A percentile compares a stretch with the other conserved stretches of the same genome.
Evolutionary conservation across 1,140 invertebrate species (phyloP).

Genomic region (Drosophila prosaltans): DNA sequence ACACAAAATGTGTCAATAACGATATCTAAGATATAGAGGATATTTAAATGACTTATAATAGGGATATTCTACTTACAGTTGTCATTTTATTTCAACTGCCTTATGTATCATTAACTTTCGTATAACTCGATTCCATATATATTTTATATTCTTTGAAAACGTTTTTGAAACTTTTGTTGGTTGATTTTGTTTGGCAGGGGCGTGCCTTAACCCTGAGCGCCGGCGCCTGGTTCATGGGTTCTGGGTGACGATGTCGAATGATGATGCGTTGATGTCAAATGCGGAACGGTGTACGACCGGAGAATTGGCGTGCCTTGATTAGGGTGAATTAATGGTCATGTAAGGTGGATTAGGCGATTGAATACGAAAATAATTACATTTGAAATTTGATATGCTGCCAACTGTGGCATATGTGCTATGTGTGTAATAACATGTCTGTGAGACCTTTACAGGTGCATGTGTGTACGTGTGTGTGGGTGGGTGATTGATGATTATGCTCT

Average conservation of each 20-base stretch:
- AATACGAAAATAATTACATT: conserved; percentile 83
- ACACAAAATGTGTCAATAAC: conserved; percentile 29
- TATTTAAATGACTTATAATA: no score
- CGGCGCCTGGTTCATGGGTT: conserved; percentile 53
- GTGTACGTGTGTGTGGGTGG: conserved; percentile 22
- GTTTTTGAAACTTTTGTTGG: conserved; percentile 36
- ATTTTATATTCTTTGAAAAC: rapidly evolving
- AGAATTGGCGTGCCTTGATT: conserved; percentile 67
- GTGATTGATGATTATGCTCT: conserved; percentile 63
- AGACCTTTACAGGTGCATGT: conserved; percentile 47
- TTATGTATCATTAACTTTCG: no score
- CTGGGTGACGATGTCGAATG: conserved; percentile 50
- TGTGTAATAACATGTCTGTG: conserved; percentile 5
- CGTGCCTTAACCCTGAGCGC: conserved; percentile 56
- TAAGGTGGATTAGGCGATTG: conserved; percentile 83
- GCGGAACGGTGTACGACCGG: conserved; percentile 38
- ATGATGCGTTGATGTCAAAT: conserved; percentile 64
- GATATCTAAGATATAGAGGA: no score
- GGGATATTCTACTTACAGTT: no score
- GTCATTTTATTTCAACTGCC: no score
- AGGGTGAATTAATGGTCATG: conserved; percentile 83
- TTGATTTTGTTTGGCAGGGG: conserved; percentile 48
- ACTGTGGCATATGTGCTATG: conserved; percentile 44
- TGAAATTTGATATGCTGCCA: conserved; percentile 82
- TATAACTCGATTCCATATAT: no score